Conservation (phyloP, 2,797 vertebrate species). For the Columba guinea region DNA sequence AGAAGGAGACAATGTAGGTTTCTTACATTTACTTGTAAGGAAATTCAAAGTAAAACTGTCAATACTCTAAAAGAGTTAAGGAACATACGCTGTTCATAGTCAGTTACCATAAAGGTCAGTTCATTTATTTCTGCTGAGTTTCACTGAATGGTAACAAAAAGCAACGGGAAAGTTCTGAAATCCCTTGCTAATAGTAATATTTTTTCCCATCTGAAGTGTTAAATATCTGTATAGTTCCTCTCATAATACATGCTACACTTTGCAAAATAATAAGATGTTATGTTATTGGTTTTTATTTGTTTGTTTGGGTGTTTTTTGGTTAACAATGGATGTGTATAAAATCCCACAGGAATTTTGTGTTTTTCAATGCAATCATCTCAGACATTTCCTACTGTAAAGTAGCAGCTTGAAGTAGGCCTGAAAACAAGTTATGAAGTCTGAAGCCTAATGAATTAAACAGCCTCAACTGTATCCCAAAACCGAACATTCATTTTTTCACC, state of each 20-base stretch:
- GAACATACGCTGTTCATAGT: not conserved
- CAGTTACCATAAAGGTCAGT: not conserved
- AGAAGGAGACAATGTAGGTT: not conserved
- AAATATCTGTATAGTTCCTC: not conserved
- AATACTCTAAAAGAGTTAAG: not conserved
- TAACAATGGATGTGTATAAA: not conserved
- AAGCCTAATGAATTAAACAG: not conserved
- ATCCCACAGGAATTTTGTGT: not conserved
- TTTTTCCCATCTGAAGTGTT: not conserved
- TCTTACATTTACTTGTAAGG: not conserved
- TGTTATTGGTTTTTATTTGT: not conserved
- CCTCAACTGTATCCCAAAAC: not conserved
- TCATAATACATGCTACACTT: not conserved
- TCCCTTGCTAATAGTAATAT: not conserved
- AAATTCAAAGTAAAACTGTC: not conserved
- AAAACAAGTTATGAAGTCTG: not conserved
- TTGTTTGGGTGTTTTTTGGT: not conserved
- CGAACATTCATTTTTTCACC: not conserved
- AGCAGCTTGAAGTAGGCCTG: not conserved
- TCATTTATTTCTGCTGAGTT: not conserved
- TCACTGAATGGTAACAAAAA: slow-evolving; percentile 14
- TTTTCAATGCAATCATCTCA: slow-evolving; percentile 1
- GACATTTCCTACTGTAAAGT: not conserved
- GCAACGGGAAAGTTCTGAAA: slow-evolving; percentile 12
- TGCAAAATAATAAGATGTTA: not conserved